Percentiles rank a stretch among this genome's conserved stretches.
Evolutionary conservation across 2,888 invertebrate species (phyloP).

Genomic region (Nyleta sp.): DNA sequence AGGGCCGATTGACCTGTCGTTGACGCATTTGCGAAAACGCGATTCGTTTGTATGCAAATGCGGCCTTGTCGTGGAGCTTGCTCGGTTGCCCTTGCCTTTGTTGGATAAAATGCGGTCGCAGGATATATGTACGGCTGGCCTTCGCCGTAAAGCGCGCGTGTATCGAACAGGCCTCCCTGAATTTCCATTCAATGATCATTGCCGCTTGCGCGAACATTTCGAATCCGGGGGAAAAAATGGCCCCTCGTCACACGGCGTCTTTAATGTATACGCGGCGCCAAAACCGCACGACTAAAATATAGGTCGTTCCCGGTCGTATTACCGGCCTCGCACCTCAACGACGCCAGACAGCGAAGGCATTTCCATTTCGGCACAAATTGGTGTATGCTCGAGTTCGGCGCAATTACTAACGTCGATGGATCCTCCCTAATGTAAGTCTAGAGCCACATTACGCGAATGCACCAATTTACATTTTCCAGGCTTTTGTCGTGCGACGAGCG

Average conservation of each 20-base stretch:
- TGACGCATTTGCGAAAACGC: conserved; percentile 64
- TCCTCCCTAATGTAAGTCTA: conserved; percentile 65
- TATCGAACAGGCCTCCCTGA: conserved; percentile 68
- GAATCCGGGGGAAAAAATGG: conserved; percentile 19
- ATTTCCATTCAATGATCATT: conserved; percentile 75
- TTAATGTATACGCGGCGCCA: conserved; percentile 69
- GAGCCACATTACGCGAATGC: conserved; percentile 61
- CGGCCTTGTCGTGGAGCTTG: conserved; percentile 70
- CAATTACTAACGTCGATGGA: conserved; percentile 67
- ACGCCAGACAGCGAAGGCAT: conserved; percentile 47
- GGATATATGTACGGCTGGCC: conserved; percentile 55
- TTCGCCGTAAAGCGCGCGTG: conserved; percentile 68
- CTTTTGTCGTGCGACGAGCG: conserved; percentile 54
- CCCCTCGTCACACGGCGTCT: conserved; percentile 18
- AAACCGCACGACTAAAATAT: conserved; percentile 70
- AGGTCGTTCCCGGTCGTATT: conserved; percentile 67
- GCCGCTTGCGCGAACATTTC: conserved; percentile 50
- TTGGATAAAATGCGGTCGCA: conserved; percentile 69
- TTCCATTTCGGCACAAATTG: conserved; percentile 60
- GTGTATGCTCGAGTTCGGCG: conserved; percentile 55
- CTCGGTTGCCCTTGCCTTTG: conserved; percentile 68
- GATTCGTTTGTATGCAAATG: conserved; percentile 75
- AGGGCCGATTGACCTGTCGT: conserved; percentile 38
- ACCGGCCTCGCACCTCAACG: conserved; percentile 45
- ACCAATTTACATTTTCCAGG: conserved; percentile 64